Evolutionary conservation across 2,797 vertebrate genomes (phyloP), one percentile per base, ranked within the genome.

Genomic region (Pygocentrus nattereri): DNA sequence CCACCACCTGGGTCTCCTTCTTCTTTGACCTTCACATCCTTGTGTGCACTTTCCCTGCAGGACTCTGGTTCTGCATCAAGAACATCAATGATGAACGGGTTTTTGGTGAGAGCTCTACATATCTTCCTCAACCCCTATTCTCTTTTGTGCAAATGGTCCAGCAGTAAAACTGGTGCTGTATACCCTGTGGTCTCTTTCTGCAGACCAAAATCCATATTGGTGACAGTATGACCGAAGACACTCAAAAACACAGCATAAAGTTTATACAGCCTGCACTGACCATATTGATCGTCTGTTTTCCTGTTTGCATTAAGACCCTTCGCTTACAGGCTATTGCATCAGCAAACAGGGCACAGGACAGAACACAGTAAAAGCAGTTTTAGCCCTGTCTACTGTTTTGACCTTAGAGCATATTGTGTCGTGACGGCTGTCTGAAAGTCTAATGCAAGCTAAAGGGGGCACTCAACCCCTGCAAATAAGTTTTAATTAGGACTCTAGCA

Each of bases 11-110:
- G 98, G 99, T 98, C 61, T 99, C 98, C 0, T 99, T 99, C 82
- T 99, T 99, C 89, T 99, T 99, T 80, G 98, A 99, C 88, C 94
- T 99, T 15, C 98, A 99, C 91, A 99, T 99, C 97, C 98, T 88
- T 97, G 98, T 95, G 87, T 61, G 68, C 19, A 62, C 97, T 77
- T 99, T 99, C 92, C 98, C 98, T 85, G 98, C 98, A 74, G 98
- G 98, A 85, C 97, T 99, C 68, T 99, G 98, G 98, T 99, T 99
- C 95, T 99, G 98, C 93, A 99, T 99, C 95, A 97, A 96, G 93
- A 96, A 96, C 91, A 95, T 97, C 94, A 97, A 95, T 64, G 95
- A 97, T 88, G 96, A 97, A 90, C 94, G 96, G 92, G 95, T 96
- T 76, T 97, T 96, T 92, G 96, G 96, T 96, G 94, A 95, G 95